Evolutionary conservation across 2,797 vertebrate species (phyloP).

Genomic region (Harpagifer antarcticus): DNA sequence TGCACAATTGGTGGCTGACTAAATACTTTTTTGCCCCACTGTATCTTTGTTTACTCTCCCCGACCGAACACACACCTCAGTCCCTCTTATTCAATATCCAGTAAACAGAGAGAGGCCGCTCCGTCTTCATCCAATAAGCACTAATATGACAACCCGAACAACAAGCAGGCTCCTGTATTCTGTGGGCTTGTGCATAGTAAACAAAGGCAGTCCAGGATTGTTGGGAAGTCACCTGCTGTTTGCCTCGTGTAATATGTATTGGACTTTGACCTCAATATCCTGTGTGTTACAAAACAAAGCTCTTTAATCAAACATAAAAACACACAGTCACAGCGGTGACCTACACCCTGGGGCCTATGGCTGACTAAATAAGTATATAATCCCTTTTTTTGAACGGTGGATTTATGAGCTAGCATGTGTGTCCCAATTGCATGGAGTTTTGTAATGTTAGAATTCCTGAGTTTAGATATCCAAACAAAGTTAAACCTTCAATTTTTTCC

Average conservation of each 20-base stretch:
- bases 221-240: constrained; percentile 43
- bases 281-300: constrained; percentile 51
- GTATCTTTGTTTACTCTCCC: not conserved
- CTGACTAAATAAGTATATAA: constrained; percentile 39
- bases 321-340: constrained; percentile 35
- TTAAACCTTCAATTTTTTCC: too few species aligned
- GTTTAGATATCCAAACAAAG: not conserved
- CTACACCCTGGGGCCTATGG: constrained; percentile 31
- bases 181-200: constrained; percentile 28
- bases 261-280: constrained; percentile 71
- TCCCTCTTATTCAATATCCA: constrained; percentile 23
- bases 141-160: constrained; percentile 36
- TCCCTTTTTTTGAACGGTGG: constrained; percentile 24
- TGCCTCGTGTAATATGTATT: constrained; percentile 58
- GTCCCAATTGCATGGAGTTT: not conserved
- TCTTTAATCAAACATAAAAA: constrained; percentile 58
- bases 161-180: constrained; percentile 5
- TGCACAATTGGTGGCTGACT: too few species aligned
- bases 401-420: constrained; percentile 1
- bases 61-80: constrained; percentile 1
- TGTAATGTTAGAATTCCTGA: not conserved
- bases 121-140: constrained; percentile 11
- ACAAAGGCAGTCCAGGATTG: constrained; percentile 41
- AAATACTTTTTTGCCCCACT: too few species aligned
- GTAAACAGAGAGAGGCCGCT: constrained; percentile 14